Conservation (phyloP, 2,888 invertebrate genomes). For the Terebella lapidaria region DNA sequence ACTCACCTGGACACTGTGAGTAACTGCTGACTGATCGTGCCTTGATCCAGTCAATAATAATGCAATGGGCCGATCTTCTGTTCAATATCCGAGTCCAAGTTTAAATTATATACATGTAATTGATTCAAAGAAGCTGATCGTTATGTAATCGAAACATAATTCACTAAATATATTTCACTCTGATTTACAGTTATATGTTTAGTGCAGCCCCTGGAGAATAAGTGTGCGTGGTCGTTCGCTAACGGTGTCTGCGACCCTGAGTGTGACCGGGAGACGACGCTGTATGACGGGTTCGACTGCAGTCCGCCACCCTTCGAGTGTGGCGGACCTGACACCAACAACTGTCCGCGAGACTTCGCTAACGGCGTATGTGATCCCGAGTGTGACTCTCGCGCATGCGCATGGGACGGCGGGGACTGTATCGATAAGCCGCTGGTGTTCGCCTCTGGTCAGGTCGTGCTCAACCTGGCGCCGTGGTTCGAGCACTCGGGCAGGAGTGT, state of each 20-base stretch:
- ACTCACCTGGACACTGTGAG: too few species aligned
- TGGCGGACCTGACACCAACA: constrained; percentile 5
- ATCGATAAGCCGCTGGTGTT: constrained; percentile 9
- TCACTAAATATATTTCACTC: background rate
- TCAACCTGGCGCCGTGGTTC: constrained; percentile 12
- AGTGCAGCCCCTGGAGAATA: background rate
- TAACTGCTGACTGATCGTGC: too few species aligned
- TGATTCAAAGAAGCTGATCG: too few species aligned
- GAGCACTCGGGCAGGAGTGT: constrained; percentile 1
- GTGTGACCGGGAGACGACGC: constrained; percentile 15
- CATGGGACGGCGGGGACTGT: constrained; percentile 25
- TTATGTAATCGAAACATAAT: too few species aligned
- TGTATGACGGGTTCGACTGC: constrained; percentile 23
- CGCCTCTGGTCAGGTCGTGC: constrained; percentile 16
- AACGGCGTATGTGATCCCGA: constrained; percentile 19
- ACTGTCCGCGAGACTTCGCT: constrained; percentile 13
- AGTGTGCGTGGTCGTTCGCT: constrained; percentile 9
- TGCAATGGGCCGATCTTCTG: too few species aligned
- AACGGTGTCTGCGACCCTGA: constrained; percentile 19
- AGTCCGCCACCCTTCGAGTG: background rate
- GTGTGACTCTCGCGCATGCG: constrained; percentile 15
- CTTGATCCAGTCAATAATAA: too few species aligned
- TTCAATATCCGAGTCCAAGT: too few species aligned
- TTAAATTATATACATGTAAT: too few species aligned
- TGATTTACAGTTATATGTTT: constrained; percentile 5